phyloP scores from a whole-genome alignment of 2,888 invertebrate genomes.

The Colostygia pectinataria region DNA sequence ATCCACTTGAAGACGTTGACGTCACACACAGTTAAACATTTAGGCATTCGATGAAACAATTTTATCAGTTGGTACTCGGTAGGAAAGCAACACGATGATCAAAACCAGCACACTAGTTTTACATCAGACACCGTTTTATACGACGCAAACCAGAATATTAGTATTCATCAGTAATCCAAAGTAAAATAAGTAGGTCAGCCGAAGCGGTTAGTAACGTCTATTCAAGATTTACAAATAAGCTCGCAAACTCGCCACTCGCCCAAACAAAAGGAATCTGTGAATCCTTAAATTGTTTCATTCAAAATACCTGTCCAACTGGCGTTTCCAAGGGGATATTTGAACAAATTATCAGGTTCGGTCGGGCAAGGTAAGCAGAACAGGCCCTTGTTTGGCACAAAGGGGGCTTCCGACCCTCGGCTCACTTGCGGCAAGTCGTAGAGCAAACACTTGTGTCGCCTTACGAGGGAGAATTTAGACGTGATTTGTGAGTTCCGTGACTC shows the following conservation, averaged over 20 bases:
- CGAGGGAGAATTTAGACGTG: constrained; percentile 49
- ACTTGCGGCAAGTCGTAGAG: constrained; percentile 60
- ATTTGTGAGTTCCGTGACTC: constrained; percentile 47
- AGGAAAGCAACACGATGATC: too few species aligned
- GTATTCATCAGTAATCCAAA: too few species aligned
- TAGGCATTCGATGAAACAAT: background rate
- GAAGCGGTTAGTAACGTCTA: background rate
- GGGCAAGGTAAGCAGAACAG: constrained; percentile 53
- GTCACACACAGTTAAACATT: constrained; percentile 3
- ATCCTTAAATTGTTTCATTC: constrained; percentile 19
- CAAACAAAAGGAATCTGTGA: constrained; percentile 11
- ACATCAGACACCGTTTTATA: too few species aligned
- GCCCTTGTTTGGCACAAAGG: constrained; percentile 54
- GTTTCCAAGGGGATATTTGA: constrained; percentile 48
- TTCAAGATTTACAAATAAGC: constrained; percentile 13
- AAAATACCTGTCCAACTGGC: constrained; percentile 33
- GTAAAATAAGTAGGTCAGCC: constrained; percentile 5
- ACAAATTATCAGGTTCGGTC: constrained; percentile 62
- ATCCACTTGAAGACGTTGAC: constrained; percentile 31
- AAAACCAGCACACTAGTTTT: too few species aligned
- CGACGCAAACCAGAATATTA: too few species aligned
- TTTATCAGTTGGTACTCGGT: background rate
- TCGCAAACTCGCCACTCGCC: background rate
- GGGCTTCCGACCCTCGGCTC: constrained; percentile 53
- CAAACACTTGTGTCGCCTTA: constrained; percentile 57